Conservation (phyloP, 2,797 vertebrate genomes). For the Ibycter americanus region DNA sequence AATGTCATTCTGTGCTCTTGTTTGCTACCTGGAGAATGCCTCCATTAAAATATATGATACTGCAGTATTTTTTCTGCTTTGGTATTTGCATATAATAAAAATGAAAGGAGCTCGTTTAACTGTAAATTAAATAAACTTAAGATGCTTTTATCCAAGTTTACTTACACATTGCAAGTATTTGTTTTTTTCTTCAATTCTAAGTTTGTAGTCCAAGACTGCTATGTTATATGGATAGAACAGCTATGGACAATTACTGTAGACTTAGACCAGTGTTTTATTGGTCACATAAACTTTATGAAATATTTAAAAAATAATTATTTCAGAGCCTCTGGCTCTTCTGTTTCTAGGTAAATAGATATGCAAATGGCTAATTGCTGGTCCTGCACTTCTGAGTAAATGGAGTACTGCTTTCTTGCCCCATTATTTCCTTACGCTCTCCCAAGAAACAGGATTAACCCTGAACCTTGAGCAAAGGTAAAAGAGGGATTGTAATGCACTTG, state of each 20-base stretch:
- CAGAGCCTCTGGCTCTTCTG: not conserved
- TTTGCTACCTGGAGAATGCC: not conserved
- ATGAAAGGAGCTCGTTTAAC: not conserved
- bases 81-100: not conserved
- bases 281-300: not conserved
- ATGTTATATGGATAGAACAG: not conserved
- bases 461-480: conserved; percentile 1
- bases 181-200: not conserved
- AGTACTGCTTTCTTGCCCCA: not conserved
- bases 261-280: not conserved
- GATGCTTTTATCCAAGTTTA: not conserved
- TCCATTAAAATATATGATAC: not conserved
- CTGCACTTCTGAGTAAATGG: not conserved
- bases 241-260: not conserved
- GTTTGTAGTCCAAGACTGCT: not conserved
- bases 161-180: not conserved
- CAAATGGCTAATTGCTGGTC: not conserved
- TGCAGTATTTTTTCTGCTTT: not conserved
- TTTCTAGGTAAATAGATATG: not conserved
- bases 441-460: not conserved
- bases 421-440: not conserved
- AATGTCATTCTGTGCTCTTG: not conserved
- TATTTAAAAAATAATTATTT: not conserved
- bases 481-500: not conserved
- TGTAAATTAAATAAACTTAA: not conserved